phyloP scores from a whole-genome alignment of 1,140 invertebrate genomes.

The Ceratosolen fusciceps region DNA sequence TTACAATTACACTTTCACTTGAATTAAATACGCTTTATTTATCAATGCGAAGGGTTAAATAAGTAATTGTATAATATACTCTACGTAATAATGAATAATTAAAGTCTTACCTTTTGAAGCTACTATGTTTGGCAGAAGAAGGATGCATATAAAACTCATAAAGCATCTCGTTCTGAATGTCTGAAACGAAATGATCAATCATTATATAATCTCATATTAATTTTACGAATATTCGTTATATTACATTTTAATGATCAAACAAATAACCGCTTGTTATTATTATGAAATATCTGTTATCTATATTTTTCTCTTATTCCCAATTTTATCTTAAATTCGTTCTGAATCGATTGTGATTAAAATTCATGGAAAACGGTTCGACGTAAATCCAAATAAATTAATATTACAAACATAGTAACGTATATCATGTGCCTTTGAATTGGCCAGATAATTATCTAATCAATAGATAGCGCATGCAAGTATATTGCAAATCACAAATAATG shows the following conservation, averaged over 20 bases:
- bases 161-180: slow-evolving; percentile 18
- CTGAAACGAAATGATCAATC: slow-evolving; percentile 20
- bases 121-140: slow-evolving; percentile 34
- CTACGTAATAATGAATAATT: slow-evolving; percentile 16
- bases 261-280: too few relatives aligned
- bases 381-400: not conserved
- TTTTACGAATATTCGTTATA: not conserved
- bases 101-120: slow-evolving; percentile 40
- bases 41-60: too few relatives aligned
- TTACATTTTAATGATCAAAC: too few relatives aligned
- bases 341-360: not conserved
- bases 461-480: not conserved
- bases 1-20: too few relatives aligned
- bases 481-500: not conserved
- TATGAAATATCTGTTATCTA: too few relatives aligned
- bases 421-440: too few relatives aligned
- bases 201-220: not conserved
- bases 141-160: slow-evolving; percentile 7
- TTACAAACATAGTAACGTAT: too few relatives aligned
- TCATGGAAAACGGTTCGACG: not conserved
- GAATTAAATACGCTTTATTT: too few relatives aligned
- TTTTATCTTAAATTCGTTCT: too few relatives aligned
- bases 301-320: too few relatives aligned
- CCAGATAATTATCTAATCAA: too few relatives aligned
- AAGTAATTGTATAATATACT: not conserved